A percentile compares a stretch with the other conserved stretches of the same genome.
These are phyloP conservation scores for Amblyteles armatorius DNA, from an alignment of 2,888 invertebrate species.

Conservation along the genomic window DNA sequence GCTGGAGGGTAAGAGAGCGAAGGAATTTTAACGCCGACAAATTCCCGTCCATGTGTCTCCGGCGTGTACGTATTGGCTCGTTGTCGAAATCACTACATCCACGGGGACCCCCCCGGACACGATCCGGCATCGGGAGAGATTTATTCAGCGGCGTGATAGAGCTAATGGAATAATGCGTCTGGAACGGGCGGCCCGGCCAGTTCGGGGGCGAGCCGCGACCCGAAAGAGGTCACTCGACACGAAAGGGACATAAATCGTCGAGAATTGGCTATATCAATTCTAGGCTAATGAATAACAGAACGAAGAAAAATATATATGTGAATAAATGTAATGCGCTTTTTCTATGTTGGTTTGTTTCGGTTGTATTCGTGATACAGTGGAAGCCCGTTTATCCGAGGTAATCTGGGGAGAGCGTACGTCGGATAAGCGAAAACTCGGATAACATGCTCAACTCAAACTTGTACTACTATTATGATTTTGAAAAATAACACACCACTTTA, in stretches of 20 bases:
- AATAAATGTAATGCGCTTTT: background rate
- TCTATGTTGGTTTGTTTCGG: no score
- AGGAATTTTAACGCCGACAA: background rate
- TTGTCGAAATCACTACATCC: conserved; percentile 32
- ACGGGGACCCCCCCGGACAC: background rate
- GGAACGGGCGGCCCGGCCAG: conserved; percentile 27
- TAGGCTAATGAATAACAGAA: conserved; percentile 27
- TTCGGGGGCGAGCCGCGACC: background rate
- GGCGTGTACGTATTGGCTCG: background rate
- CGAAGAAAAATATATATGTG: background rate
- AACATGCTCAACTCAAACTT: no score
- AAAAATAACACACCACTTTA: no score
- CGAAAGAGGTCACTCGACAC: conserved; percentile 51
- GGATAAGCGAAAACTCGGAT: no score
- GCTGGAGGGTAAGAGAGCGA: background rate
- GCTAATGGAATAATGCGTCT: conserved; percentile 55
- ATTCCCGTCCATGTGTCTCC: background rate
- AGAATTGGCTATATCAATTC: background rate
- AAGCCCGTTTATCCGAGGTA: no score
- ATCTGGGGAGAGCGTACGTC: no score
- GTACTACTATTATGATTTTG: no score
- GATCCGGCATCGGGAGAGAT: conserved; percentile 25
- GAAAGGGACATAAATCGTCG: conserved; percentile 33
- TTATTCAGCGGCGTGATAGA: conserved; percentile 46
- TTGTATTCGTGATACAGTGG: no score